Evolutionary conservation across 1,140 invertebrate species (phyloP).

Genomic region (Mercenaria mercenaria): DNA sequence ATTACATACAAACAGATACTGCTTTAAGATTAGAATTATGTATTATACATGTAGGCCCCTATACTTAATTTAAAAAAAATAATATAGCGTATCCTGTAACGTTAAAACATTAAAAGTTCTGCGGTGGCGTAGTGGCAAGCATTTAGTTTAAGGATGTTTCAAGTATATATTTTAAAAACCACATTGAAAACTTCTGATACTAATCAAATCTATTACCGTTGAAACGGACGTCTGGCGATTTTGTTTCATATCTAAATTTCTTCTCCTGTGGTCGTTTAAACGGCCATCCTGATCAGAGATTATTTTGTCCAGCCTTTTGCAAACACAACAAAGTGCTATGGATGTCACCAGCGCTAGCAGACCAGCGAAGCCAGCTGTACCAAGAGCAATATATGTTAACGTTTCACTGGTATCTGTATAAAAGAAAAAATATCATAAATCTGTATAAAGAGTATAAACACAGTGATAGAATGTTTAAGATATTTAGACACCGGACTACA

Average conservation of each 20-base stretch:
- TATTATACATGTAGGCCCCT: too few relatives aligned
- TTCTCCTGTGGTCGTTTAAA: background rate
- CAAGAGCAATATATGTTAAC: background rate
- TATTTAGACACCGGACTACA: too few relatives aligned
- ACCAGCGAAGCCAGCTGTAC: background rate
- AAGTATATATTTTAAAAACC: background rate
- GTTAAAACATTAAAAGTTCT: too few relatives aligned
- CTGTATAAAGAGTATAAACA: too few relatives aligned
- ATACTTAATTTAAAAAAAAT: too few relatives aligned
- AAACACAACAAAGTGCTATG: background rate
- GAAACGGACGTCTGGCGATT: background rate
- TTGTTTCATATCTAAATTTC: background rate
- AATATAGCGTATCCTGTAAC: too few relatives aligned
- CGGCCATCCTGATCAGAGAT: too few relatives aligned
- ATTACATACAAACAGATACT: too few relatives aligned
- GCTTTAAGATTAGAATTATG: too few relatives aligned
- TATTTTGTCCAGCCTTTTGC: background rate
- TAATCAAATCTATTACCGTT: background rate
- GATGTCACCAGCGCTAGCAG: background rate
- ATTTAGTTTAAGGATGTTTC: background rate
- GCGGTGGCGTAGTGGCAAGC: too few relatives aligned
- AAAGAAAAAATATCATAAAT: background rate
- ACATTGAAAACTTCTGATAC: background rate
- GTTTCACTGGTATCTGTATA: background rate
- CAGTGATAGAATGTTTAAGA: too few relatives aligned